A percentile compares a stretch with the other conserved stretches of the same genome.
Evolutionary conservation across 2,888 invertebrate species (phyloP).

Genomic region (Eustalomyia histrio): DNA sequence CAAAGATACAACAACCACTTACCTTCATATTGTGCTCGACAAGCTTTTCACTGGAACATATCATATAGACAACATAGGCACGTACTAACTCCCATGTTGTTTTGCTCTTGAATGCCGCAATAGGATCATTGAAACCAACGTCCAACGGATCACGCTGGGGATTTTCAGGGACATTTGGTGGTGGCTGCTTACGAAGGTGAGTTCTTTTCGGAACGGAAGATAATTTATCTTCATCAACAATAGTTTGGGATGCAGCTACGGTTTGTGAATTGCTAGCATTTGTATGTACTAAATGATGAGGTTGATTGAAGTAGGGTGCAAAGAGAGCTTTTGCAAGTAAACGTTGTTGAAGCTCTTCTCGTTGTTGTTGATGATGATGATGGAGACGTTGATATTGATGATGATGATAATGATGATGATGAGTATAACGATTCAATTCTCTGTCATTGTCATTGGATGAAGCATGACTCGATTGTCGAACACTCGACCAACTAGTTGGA

Average conservation of each 20-base stretch:
- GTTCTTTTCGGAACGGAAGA: constrained; percentile 21
- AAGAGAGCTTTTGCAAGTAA: constrained; percentile 46
- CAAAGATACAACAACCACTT: constrained; percentile 73
- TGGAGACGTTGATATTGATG: constrained; percentile 24
- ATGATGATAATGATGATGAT: too few species aligned
- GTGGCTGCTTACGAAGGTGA: constrained; percentile 38
- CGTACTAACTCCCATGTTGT: constrained; percentile 94
- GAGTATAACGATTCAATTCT: constrained; percentile 48
- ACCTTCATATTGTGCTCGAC: constrained; percentile 97
- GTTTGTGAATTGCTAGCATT: constrained; percentile 60
- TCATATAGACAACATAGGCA: constrained; percentile 93
- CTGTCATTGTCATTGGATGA: constrained; percentile 45
- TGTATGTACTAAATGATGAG: constrained; percentile 65
- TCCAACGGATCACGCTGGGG: constrained; percentile 86
- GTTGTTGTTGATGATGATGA: constrained; percentile 38
- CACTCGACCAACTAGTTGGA: constrained; percentile 49
- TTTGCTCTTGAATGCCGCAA: constrained; percentile 97
- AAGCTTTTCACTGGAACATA: constrained; percentile 92
- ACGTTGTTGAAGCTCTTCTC: constrained; percentile 21
- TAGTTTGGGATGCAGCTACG: constrained; percentile 43
- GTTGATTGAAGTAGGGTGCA: constrained; percentile 27
- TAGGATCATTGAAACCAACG: constrained; percentile 91
- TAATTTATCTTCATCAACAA: constrained; percentile 50
- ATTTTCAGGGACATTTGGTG: constrained; percentile 68
- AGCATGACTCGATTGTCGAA: constrained; percentile 53